Evolutionary conservation across 2,797 vertebrate genomes (phyloP).

Genomic region (Salarias fasciatus): DNA sequence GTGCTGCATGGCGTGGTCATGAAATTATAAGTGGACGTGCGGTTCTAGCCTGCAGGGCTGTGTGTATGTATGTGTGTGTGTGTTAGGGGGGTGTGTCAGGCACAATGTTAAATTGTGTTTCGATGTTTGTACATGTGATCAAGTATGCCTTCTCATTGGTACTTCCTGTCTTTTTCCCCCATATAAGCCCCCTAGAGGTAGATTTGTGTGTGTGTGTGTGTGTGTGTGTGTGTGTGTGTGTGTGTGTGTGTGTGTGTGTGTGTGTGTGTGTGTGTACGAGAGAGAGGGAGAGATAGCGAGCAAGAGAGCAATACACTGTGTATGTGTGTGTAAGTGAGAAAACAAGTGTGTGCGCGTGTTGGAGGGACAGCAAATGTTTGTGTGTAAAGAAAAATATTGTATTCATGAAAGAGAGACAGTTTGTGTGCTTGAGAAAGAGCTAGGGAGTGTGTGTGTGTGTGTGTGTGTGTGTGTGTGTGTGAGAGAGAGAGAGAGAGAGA

Average conservation of each 20-base stretch:
- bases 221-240: background rate
- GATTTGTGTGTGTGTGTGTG: constrained; percentile 35
- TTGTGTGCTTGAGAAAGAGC: background rate
- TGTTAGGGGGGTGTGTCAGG: constrained; percentile 80
- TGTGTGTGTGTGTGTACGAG: background rate
- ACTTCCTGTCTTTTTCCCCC: constrained; percentile 67
- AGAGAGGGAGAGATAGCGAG: too few relatives aligned
- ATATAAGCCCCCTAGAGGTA: constrained; percentile 73
- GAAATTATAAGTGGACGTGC: constrained; percentile 33
- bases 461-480: too few relatives aligned
- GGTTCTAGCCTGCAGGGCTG: constrained; percentile 36
- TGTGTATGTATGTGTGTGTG: constrained; percentile 43
- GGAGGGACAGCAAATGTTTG: background rate
- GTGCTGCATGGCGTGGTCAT: constrained; percentile 41
- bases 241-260: constrained; percentile 6
- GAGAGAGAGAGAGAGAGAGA: too few relatives aligned
- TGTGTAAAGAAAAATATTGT: background rate
- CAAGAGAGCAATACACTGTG: background rate
- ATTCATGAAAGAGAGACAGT: background rate
- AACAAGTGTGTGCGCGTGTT: constrained; percentile 22
- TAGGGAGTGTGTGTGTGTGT: too few relatives aligned
- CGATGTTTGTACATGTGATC: constrained; percentile 84
- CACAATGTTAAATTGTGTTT: constrained; percentile 80
- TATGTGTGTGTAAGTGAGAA: constrained; percentile 31
- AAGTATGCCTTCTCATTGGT: constrained; percentile 75